Evolutionary conservation across 2,113 vertebrate genomes (phyloP), one percentile per base, ranked within the genome.

Genomic region (Cygnus buccinator): DNA sequence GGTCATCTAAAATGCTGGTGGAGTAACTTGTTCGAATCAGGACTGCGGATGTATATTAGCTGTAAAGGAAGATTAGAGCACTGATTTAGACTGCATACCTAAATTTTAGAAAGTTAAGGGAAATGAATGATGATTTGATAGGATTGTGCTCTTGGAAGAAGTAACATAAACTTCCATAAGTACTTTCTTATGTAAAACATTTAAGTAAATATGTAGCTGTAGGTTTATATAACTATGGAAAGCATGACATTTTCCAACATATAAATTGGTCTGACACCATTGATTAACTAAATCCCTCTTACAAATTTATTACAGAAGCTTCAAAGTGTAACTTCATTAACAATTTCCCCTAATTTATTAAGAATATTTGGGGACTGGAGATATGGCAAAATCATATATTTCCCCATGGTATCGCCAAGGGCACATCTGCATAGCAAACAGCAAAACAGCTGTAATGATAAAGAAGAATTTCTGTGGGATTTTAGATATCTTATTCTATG

Each of bases 281-380:
- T 78, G 52, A 89, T 92, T 52, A 94, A 75, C 35, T 68, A 68
- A 81, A 6, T 68, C 46, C 17, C 14, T 68, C 26, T 81, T 59
- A 48, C 17, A 91, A 89, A 91, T 67, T 11, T 46, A 62, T 81
- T 33, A 61, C 4, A 80, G 61, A 86, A 71, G 7, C 75, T 96
- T 92, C 82, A 80, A 95, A 90, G 73, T 65, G 48, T 67, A 73
- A 59, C 17, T 84, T 90, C 55, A 87, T 90, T 92, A 94, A 78
- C 84, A 5, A 78, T 54, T 72, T 86, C 14, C 76, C 57, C 76
- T 67, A 72, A 65, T 0, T 26, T 54, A 72, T 81, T 77, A 63
- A 39, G 46, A 41, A 55, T 88, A 59, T 72, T 90, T 94, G 55
- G 55, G 52, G 39, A 63, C 7, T 72, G 16, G 23, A 93, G 86